Evolutionary conservation across 2,113 vertebrate genomes (phyloP), one percentile per base, ranked within the genome.

Genomic region (Hymenochirus boettgeri): DNA sequence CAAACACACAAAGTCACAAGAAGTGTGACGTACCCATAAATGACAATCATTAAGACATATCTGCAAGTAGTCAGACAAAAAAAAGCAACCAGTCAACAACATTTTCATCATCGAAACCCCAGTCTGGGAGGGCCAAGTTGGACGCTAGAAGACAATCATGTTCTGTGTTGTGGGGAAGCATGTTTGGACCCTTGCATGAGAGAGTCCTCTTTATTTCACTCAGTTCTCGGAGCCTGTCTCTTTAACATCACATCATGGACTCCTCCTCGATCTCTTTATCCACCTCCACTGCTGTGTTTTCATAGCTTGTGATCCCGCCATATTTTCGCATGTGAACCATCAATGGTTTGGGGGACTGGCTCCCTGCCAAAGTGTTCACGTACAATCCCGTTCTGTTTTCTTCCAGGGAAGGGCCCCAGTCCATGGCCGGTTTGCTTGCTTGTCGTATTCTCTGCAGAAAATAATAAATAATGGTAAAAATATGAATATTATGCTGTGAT

Each of bases 271-370:
- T 88, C 75, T 90, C 86, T 0, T 73, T 78, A 74, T 89, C 87
- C 75, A 90, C 82, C 73, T 90, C 82, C 0, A 90, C 79, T 65
- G 88, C 87, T 0, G 82, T 85, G 67, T 90, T 90, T 80, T 90
- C 88, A 0, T 85, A 90, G 83, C 88, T 89, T 82, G 88, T 89
- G 73, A 89, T 79, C 52, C 88, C 88, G 1, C 88, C 88, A 0
- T 89, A 90, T 63, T 86, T 90, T 62, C 88, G 2, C 87, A 89
- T 89, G 69, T 88, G 88, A 6, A 90, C 88, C 88, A 90, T 88
- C 75, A 90, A 74, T 0, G 87, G 87, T 24, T 80, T 89, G 54
- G 88, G 88, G 0, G 88, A 89, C 78, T 88, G 88, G 75, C 86
- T 88, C 18, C 88, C 88, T 0, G 79, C 77, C 65, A 90, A 72